Percentiles rank a stretch among this genome's conserved stretches.
Conservation (phyloP, 2,113 vertebrate genomes). For the Ceyx melanurus region DNA sequence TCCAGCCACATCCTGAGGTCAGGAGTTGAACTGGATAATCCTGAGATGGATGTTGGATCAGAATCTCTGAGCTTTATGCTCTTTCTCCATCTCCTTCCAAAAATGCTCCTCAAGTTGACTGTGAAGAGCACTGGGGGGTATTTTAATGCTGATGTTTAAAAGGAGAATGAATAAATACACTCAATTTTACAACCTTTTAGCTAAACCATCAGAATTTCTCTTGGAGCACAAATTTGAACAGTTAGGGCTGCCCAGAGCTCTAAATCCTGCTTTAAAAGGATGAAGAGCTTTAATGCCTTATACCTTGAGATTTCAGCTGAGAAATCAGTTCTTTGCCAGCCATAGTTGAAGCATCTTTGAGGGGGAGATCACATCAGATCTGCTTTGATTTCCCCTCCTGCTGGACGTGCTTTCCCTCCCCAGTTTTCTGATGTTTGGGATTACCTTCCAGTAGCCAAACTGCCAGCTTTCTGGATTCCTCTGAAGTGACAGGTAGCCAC, state of each 20-base stretch:
- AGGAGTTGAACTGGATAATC: background rate
- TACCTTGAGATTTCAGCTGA: background rate
- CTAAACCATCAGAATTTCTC: background rate
- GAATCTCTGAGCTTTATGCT: background rate
- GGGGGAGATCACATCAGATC: background rate
- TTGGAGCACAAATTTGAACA: background rate
- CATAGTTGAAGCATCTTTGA: background rate
- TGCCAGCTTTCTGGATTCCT: background rate
- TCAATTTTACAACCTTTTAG: background rate
- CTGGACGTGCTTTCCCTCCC: background rate
- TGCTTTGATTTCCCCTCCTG: background rate
- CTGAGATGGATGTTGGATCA: background rate
- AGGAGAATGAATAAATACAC: background rate
- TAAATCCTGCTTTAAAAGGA: background rate
- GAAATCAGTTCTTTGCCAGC: background rate
- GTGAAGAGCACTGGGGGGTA: accelerated
- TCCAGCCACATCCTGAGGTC: background rate
- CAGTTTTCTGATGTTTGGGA: background rate
- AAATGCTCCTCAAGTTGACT: background rate
- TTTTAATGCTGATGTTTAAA: background rate
- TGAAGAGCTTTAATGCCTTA: background rate
- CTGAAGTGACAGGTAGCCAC: background rate
- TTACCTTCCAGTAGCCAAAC: background rate
- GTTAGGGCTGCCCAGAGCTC: background rate
- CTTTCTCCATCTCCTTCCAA: background rate